Base-by-base conservation (phyloP, 2,113 vertebrate genomes). In the Forbesichthys agassizii region DNA sequence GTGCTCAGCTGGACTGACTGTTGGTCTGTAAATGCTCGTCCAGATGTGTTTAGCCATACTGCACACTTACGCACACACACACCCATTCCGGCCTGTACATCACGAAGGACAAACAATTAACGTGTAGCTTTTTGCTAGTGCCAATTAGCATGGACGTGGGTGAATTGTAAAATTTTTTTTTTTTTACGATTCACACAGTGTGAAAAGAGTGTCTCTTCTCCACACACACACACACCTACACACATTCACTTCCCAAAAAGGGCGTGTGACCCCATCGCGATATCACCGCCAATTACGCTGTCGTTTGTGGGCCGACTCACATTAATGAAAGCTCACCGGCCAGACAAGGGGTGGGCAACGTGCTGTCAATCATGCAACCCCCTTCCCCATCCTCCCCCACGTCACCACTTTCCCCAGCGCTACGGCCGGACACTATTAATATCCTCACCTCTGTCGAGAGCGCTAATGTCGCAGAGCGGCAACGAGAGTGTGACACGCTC, bases 1-100 rank as follows among this genome's bases (percentile, higher is more conserved):
- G 94, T 90, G 91, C 81, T 93, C 90, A 85, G 92, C 91, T 69
- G 92, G 89, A 93, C 92, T 95, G 95, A 95, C 96, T 94, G 94
- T 92, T 94, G 89, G 92, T 92, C 95, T 95, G 92, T 95, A 96
- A 94, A 90, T 90, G 88, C 89, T 93, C 87, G 86, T 95, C 94
- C 93, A 88, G 93, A 93, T 87, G 90, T 92, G 93, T 96, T 95
- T 95, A 93, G 92, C 0, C 27, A 47, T 89, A 86, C 93, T 92
- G 91, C 90, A 85, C 91, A 42, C 16, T 16, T 3, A 5, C 36
- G 7, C 36, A 1, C 36, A 1, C 36, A 42, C 4, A 42, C 61
- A 60, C 36, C 55, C 11, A 54, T 0, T 57, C 57, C 48, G 2
- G 48, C 53, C 53, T 27, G 42, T 42, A 5, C 36, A 8, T 42